phyloP scores from a whole-genome alignment of 2,113 vertebrate genomes.

The Carettochelys insculpta region DNA sequence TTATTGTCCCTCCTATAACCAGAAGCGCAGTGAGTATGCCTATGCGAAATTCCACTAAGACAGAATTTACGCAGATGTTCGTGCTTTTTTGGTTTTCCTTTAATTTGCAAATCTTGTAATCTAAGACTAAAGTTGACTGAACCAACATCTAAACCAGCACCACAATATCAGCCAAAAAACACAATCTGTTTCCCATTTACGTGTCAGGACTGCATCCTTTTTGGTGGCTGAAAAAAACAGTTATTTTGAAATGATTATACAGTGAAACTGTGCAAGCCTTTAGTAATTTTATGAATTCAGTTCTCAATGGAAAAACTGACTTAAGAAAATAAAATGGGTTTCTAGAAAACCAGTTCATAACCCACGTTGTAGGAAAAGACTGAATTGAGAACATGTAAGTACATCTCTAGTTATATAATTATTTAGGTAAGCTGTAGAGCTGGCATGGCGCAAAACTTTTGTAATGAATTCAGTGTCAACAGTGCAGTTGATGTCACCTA shows the following conservation, averaged over 20 bases:
- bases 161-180: conserved; percentile 84
- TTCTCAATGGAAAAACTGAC: conserved; percentile 69
- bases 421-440: not conserved
- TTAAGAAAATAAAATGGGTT: conserved; percentile 10
- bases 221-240: conserved; percentile 87
- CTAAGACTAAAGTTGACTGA: conserved; percentile 91
- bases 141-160: conserved; percentile 87
- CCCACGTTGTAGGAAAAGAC: not conserved
- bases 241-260: conserved; percentile 92
- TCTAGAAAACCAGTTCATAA: not conserved
- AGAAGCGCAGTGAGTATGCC: conserved; percentile 65
- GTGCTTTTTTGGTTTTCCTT: conserved; percentile 89
- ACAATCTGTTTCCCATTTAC: conserved; percentile 97
- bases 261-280: conserved; percentile 82
- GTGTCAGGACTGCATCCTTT: conserved; percentile 93
- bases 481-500: not conserved
- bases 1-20: not conserved
- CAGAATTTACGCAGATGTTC: conserved; percentile 83
- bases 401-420: not conserved
- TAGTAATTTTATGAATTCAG: conserved; percentile 81
- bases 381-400: not conserved
- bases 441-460: not conserved
- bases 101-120: conserved; percentile 98
- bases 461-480: not conserved
- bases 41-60: conserved; percentile 78